Evolutionary conservation across 2,888 invertebrate species (phyloP).

Genomic region (Auanema sp.): DNA sequence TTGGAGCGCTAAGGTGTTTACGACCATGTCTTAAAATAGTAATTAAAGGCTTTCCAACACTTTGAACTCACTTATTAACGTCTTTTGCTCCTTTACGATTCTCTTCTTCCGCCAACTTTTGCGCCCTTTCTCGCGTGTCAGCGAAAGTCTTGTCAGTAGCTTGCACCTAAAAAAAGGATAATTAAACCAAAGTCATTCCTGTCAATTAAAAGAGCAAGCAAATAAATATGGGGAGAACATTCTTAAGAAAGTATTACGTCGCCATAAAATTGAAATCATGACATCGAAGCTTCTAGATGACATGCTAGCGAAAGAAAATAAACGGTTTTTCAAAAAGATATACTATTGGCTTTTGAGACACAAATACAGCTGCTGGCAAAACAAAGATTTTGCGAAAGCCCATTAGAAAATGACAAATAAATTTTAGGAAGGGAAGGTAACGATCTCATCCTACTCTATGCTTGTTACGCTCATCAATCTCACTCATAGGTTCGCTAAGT

Average conservation of each 20-base stretch:
- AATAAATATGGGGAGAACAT: too few relatives aligned
- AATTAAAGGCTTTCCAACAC: background rate
- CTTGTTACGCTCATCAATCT: too few relatives aligned
- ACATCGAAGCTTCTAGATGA: too few relatives aligned
- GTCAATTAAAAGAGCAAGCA: background rate
- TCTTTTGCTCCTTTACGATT: conserved; percentile 52
- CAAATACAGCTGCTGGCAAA: background rate
- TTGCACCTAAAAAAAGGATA: conserved; percentile 34
- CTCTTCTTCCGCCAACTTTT: conserved; percentile 51
- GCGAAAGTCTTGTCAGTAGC: conserved; percentile 57
- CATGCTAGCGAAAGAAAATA: too few relatives aligned
- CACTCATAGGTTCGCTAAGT: too few relatives aligned
- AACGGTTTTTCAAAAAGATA: background rate
- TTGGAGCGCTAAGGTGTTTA: conserved; percentile 11
- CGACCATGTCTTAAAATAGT: background rate
- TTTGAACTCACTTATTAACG: conserved; percentile 23
- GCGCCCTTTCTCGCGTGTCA: conserved; percentile 53
- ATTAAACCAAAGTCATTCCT: conserved; percentile 1
- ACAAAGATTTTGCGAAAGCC: background rate
- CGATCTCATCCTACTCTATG: background rate
- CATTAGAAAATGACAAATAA: background rate
- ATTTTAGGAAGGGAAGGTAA: background rate
- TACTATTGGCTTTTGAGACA: background rate
- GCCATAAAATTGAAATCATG: too few relatives aligned
- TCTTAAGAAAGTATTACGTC: too few relatives aligned